Evolutionary conservation across 2,797 vertebrate genomes (phyloP), one percentile per base, ranked within the genome.

Genomic region (Onychomys arenicola): DNA sequence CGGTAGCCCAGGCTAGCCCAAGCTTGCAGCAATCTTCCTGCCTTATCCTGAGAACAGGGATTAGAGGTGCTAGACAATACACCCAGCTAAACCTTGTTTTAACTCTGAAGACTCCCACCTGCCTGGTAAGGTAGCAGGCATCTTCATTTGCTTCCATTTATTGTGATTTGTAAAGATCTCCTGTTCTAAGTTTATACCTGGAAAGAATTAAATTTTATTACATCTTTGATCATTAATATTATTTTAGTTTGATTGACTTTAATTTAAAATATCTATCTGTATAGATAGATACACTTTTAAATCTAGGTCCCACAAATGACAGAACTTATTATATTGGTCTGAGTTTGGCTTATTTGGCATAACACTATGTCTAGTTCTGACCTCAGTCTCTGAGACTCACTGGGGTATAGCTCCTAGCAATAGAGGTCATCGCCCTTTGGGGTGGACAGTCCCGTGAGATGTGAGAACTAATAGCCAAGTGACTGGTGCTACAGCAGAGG

Each of bases 121-220:
- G 10, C 59, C 14, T 49, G 10, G 21, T 76, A 69, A 52, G 17
- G 46, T 84, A 88, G 71, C 63, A 43, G 21, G 55, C 76, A 19
- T n/a, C 57, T 78, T 61, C 69, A 57, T 76, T 83, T 90, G 3
- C 86, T 88, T 95, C 46, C 37, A 61, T 37, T 43, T 90, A 29
- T 43, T 67, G 16, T 61, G 69, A 63, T 67, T 90, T 96, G 69
- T 78, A 90, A 59, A 49, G 34, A 84, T 84, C 87, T 83, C 19
- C 37, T 92, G 0, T 90, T 87, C 43, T 5, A 49, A 69, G 78
- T 84, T 92, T 80, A 75, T 3, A 73, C 49, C 71, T 88, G 55
- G 34, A 76, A 71, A 89, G 86, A 86, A 93, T 61, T 67, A 61
- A 71, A 43, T 67, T 9, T 80, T 63, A 89, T 73, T 87, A 63